phyloP scores from a whole-genome alignment of 2,797 vertebrate species.

The Enteromius afrohamiltoni region DNA sequence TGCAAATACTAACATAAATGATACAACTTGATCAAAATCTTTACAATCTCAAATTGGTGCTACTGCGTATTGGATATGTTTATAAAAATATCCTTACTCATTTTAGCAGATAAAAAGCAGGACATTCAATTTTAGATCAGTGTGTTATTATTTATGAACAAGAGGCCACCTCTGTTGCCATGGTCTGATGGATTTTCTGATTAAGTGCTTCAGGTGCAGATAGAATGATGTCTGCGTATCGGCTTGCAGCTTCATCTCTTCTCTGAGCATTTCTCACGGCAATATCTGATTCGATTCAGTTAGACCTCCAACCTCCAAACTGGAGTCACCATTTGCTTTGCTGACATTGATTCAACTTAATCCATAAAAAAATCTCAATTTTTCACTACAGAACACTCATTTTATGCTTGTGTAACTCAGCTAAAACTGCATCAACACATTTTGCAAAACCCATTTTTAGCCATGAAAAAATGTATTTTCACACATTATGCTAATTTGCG shows the following conservation, averaged over 20 bases:
- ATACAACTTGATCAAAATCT: background rate
- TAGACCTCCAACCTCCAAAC: constrained; percentile 33
- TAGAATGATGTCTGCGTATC: constrained; percentile 45
- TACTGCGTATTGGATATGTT: background rate
- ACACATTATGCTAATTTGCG: background rate
- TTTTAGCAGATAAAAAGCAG: constrained; percentile 30
- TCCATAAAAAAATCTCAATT: constrained; percentile 32
- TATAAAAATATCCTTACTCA: background rate
- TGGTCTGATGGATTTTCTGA: constrained; percentile 46
- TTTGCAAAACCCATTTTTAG: background rate
- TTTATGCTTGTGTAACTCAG: background rate
- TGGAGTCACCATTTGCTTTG: constrained; percentile 11
- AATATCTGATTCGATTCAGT: constrained; percentile 48
- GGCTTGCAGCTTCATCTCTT: constrained; percentile 37
- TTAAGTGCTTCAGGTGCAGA: constrained; percentile 45
- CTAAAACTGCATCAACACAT: background rate
- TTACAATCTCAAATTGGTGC: background rate
- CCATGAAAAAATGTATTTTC: background rate
- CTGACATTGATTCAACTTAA: constrained; percentile 27
- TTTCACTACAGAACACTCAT: background rate
- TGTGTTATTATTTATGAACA: constrained; percentile 47
- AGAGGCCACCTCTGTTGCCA: constrained; percentile 24
- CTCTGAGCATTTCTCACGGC: constrained; percentile 34
- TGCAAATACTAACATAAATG: background rate
- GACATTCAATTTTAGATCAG: constrained; percentile 36